phyloP scores from a whole-genome alignment of 64 coral and sea anemone species.

The Actinia equina region DNA sequence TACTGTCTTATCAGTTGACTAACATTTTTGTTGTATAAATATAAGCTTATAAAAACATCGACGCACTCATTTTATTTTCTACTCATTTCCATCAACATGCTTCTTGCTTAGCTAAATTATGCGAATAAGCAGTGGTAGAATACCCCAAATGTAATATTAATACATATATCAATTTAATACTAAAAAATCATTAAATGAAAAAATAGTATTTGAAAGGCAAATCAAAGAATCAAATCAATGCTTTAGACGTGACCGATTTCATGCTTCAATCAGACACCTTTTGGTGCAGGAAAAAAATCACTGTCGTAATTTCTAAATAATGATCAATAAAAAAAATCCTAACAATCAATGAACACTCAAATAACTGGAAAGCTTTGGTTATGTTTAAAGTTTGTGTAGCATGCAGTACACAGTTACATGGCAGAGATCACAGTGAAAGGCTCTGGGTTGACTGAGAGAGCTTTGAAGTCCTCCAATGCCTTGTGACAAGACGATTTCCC shows the following conservation, averaged over 20 bases:
- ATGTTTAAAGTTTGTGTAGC: neutral
- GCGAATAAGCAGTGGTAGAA: neutral
- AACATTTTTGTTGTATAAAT: too few relatives aligned
- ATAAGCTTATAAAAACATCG: too few relatives aligned
- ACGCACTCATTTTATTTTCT: neutral
- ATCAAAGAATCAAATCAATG: too few relatives aligned
- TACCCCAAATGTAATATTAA: neutral
- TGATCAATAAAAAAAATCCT: neutral
- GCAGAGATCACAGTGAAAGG: neutral
- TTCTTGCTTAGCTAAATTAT: neutral
- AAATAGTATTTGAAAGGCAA: too few relatives aligned
- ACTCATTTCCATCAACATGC: neutral
- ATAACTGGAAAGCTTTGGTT: neutral
- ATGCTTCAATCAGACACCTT: too few relatives aligned
- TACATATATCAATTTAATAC: too few relatives aligned
- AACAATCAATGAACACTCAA: neutral
- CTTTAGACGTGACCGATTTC: too few relatives aligned
- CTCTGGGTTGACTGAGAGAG: conserved; percentile 1
- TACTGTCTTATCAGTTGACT: too few relatives aligned
- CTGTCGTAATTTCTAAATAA: too few relatives aligned
- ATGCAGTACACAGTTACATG: neutral
- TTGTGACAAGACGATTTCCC: neutral
- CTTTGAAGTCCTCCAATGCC: neutral
- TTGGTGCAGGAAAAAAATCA: too few relatives aligned
- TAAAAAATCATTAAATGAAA: too few relatives aligned